Evolutionary conservation across 2,888 invertebrate genomes (phyloP), one percentile per base, ranked within the genome.

Genomic region (Drosophila sordidapex): DNA sequence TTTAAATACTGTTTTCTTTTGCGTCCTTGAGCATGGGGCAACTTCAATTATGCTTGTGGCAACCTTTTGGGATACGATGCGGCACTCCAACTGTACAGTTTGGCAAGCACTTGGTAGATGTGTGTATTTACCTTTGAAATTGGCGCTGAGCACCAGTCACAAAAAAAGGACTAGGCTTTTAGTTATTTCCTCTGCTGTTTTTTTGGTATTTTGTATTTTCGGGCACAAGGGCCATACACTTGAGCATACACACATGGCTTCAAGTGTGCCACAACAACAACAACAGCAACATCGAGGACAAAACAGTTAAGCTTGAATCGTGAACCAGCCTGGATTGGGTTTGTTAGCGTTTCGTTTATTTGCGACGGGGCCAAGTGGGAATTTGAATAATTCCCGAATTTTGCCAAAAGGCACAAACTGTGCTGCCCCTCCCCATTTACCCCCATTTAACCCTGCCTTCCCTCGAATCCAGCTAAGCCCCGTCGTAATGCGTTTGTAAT

Each of bases 111-210:
- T 89, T 71, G 63, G 49, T 71, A 51, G 61, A 61, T 62, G 52
- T 63, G 46, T 79, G 68, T 89, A 82, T 90, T 89, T 89, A 89
- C 86, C 86, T 82, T 84, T 76, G 76, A 87, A 90, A 90, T 89
- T 83, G 86, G 82, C 82, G 66, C 65, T 72, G 57, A 70, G 60
- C 63, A 58, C n/a, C 46, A 53, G 33, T 54, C 53, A 48, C 61
- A 69, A 72, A 67, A 73, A 74, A 63, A 60, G 76, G 74, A 82
- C 80, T 71, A 72, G 61, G 76, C 84, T 81, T 87, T 88, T 80
- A 82, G 82, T 64, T 71, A 31, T 57, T 51, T 51, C 38, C 48
- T 8, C 15, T 8, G 40, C 18, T 52, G 60, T 56, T 65, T 60
- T 52, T 60, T 71, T 11, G 1, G 7, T 46, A 13, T 54, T 58